Base-by-base conservation (phyloP, 2,888 invertebrate species). In the Arge pagana region DNA sequence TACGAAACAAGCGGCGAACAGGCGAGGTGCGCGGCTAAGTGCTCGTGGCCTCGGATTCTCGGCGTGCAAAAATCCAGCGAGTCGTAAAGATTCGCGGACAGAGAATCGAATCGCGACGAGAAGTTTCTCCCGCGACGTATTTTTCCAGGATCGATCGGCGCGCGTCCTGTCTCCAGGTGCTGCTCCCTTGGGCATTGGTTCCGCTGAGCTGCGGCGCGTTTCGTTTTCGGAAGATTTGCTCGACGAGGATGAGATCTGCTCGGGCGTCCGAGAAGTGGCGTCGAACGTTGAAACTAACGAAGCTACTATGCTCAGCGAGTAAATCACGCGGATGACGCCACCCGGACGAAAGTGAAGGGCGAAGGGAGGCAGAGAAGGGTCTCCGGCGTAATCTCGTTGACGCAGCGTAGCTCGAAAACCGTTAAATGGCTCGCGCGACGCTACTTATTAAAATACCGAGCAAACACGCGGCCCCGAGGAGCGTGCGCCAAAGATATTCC, bases 361-460 rank as follows among this genome's bases (percentile, higher is more conserved):
- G 19, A 11, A 16, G 13, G 10, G 23, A 23, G 23, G n/a, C n/a
- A 13, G 23, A 13, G 31, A 18, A 23, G 45, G 23, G 33, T 31
- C 33, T 33, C 48, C 23, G 10, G 35, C 23, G 23, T 71, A 71
- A 71, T 71, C 71, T 69, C 61, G 66, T 67, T 64, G 67, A 66
- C 62, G 68, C 63, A 61, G 60, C 58, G 56, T 61, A 57, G 58
- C 58, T 59, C 57, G 61, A 61, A 60, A 63, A 64, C 66, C 66
- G 67, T 69, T 68, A 68, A 69, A 67, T 62, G 61, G 65, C 55
- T 56, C 58, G 63, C 53, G 57, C 54, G 52, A 49, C 59, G 59
- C 61, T 63, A 59, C 65, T 70, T 68, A 68, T 70, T 68, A 68
- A 70, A 69, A 58, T 55, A 50, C 49, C 54, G 54, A 57, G 59